These are phyloP conservation scores for Meleagris gallopavo DNA, from an alignment of 2,113 vertebrate genomes.

Conservation along the genomic window DNA sequence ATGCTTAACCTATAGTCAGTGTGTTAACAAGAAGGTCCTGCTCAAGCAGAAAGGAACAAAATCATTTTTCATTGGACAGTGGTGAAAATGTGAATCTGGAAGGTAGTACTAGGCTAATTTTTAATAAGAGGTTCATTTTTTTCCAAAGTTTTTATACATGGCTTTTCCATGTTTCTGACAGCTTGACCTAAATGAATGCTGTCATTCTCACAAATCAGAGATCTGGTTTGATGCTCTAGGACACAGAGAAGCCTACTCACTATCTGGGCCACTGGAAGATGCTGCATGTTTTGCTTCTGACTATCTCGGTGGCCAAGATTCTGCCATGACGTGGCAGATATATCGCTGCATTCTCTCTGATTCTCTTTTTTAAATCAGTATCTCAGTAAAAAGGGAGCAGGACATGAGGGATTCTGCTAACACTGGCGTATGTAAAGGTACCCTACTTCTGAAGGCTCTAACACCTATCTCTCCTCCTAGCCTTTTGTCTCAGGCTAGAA, in stretches of 20 bases:
- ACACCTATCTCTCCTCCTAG: neutral
- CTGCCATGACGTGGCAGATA: neutral
- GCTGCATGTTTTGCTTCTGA: neutral
- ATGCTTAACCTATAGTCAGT: accelerated
- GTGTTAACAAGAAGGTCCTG: neutral
- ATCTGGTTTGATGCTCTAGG: neutral
- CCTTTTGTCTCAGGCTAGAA: neutral
- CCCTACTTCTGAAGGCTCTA: neutral
- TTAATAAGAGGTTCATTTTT: neutral
- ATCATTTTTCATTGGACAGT: accelerated
- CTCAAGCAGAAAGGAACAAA: neutral
- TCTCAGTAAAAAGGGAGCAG: neutral
- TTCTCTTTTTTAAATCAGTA: neutral
- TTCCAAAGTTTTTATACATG: neutral
- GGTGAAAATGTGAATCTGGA: neutral
- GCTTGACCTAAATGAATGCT: neutral
- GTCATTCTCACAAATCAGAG: neutral
- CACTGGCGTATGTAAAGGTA: neutral
- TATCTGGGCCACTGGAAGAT: neutral
- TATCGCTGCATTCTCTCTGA: neutral
- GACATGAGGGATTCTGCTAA: neutral
- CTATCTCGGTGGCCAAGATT: neutral
- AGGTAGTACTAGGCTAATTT: neutral
- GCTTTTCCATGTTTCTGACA: neutral
- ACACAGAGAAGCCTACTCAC: neutral